Conservation (phyloP, 2,113 vertebrate genomes). For the Herpailurus yagouaroundi region DNA sequence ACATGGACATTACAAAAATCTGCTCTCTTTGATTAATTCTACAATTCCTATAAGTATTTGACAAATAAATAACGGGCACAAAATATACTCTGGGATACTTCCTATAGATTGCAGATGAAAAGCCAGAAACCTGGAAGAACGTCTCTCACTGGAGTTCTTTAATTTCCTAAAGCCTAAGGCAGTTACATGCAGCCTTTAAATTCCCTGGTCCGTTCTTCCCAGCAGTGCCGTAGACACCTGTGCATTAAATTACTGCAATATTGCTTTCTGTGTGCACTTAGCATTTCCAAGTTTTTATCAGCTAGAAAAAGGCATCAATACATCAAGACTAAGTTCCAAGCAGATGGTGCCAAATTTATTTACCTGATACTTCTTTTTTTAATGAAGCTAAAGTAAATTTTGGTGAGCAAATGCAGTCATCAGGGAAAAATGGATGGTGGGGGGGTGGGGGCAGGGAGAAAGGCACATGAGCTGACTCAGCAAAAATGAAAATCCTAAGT, state of each 20-base stretch:
- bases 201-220: not conserved
- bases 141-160: not conserved
- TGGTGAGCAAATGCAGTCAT: not conserved
- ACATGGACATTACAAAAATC: not conserved
- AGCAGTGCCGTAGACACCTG: not conserved
- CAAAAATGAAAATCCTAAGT: not conserved
- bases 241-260: constrained; percentile 33
- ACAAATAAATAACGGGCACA: not conserved
- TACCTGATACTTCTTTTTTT: constrained; percentile 33
- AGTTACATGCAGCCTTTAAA: not conserved
- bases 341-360: constrained; percentile 66
- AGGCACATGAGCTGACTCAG: not conserved
- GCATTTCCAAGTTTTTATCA: constrained; percentile 59
- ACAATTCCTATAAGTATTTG: not conserved
- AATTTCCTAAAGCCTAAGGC: constrained; percentile 54
- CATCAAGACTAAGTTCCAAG: constrained; percentile 51
- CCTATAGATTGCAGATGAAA: constrained; percentile 42
- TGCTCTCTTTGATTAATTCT: constrained; percentile 49
- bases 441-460: not conserved
- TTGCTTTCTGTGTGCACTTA: constrained; percentile 14
- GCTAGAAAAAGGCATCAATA: constrained; percentile 41
- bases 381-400: constrained; percentile 48
- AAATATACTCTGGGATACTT: not conserved
- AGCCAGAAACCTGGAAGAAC: constrained; percentile 1
- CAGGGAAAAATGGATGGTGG: constrained; percentile 17